Conservation (phyloP, 2,113 vertebrate species). For the Thymallus thymallus region DNA sequence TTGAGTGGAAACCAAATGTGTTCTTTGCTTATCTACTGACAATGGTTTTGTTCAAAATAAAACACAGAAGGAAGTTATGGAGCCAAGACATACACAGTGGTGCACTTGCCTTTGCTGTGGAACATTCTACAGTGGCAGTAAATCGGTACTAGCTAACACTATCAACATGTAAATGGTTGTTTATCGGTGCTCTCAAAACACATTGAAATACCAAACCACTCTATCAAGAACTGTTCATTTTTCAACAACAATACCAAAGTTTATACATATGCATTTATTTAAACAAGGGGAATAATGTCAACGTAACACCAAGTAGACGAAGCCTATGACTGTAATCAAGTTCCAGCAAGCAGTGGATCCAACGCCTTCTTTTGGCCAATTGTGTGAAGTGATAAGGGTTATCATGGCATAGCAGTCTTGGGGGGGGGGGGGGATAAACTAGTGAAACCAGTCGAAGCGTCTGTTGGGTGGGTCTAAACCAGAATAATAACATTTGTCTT, state of each 20-base stretch:
- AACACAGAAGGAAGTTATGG: not conserved
- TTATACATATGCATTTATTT: not conserved
- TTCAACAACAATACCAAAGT: no score
- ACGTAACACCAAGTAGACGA: not conserved
- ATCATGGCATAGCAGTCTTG: slow-evolving; percentile 21
- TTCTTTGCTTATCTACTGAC: not conserved
- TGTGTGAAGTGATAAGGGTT: slow-evolving; percentile 32
- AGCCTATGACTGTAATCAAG: slow-evolving; percentile 15
- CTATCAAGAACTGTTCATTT: not conserved
- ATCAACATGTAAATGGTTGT: not conserved
- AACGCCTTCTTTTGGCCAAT: slow-evolving; percentile 13
- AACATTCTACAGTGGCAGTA: not conserved
- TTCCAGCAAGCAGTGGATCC: not conserved
- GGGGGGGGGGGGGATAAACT: not conserved
- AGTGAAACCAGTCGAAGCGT: not conserved
- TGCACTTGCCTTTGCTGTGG: not conserved
- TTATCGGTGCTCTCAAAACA: not conserved
- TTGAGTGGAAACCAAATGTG: not conserved
- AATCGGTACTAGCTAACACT: not conserved
- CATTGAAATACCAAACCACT: not conserved
- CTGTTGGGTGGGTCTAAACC: not conserved
- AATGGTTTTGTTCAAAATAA: not conserved
- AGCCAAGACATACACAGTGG: not conserved
- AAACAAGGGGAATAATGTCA: not conserved
- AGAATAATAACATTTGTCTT: not conserved